Evolutionary conservation across 2,888 invertebrate genomes (phyloP).

Genomic region (Drosophila gaucha): DNA sequence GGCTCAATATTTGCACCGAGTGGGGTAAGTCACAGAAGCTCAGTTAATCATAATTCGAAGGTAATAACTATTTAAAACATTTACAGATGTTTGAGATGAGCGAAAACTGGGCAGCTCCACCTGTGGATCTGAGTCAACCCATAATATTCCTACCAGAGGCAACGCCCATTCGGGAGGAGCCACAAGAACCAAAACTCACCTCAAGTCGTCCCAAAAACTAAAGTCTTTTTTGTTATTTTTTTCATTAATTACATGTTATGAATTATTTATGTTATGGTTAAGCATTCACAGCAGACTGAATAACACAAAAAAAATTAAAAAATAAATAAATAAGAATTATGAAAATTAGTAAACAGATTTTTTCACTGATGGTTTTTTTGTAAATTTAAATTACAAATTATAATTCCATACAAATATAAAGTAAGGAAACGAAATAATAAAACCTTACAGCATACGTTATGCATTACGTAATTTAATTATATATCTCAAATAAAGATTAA

Average conservation of each 20-base stretch:
- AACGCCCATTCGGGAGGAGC: constrained; percentile 58
- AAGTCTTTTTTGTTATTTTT: not conserved
- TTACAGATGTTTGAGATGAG: constrained; percentile 57
- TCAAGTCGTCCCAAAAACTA: constrained; percentile 3
- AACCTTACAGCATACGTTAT: not conserved
- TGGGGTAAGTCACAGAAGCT: constrained; percentile 47
- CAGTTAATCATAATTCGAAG: too few species aligned
- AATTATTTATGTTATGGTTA: not conserved
- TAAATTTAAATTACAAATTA: not conserved
- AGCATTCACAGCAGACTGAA: too few species aligned
- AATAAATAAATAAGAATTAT: too few species aligned
- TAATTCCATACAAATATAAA: not conserved
- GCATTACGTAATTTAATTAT: not conserved
- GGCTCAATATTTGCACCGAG: constrained; percentile 60
- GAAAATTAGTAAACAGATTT: too few species aligned
- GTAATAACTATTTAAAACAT: not conserved
- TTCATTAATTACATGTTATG: too few species aligned
- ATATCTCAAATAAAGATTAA: too few species aligned
- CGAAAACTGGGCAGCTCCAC: constrained; percentile 51
- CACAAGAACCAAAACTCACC: constrained; percentile 51
- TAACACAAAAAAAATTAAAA: too few species aligned
- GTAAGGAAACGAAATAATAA: not conserved
- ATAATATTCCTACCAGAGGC: constrained; percentile 56
- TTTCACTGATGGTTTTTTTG: too few species aligned
- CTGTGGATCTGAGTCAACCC: constrained; percentile 55